Evolutionary conservation across 1,140 invertebrate genomes (phyloP).

Genomic region (Drosophila tristis): DNA sequence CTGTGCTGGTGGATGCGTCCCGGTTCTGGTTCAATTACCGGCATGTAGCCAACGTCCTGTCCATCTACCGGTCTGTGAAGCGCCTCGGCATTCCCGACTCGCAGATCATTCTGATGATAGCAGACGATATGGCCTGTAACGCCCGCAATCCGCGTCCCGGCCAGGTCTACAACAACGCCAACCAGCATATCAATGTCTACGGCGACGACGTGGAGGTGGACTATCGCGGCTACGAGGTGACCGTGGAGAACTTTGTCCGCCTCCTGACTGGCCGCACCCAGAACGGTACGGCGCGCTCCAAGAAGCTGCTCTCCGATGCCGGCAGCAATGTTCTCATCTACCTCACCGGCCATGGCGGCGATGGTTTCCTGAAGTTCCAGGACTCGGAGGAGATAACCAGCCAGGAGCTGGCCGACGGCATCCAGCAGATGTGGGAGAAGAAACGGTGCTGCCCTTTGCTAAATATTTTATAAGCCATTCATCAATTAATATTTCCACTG

Average conservation of each 20-base stretch:
- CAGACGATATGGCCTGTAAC: slow-evolving; percentile 99
- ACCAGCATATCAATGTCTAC: slow-evolving; percentile 99
- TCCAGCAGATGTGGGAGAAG: slow-evolving; percentile 99
- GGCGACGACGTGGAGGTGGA: slow-evolving; percentile 99
- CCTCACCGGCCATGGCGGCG: slow-evolving; percentile 98
- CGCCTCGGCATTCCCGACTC: slow-evolving; percentile 98
- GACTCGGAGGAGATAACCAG: slow-evolving; percentile 99
- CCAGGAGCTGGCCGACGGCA: slow-evolving; percentile 98
- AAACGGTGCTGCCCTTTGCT: slow-evolving; percentile 87
- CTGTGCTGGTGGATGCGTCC: slow-evolving; percentile 98
- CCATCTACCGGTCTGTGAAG: slow-evolving; percentile 99
- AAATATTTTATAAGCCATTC: background rate
- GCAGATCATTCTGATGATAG: slow-evolving; percentile 99
- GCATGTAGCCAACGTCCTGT: slow-evolving; percentile 99
- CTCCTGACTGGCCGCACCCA: slow-evolving; percentile 96
- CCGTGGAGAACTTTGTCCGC: slow-evolving; percentile 99
- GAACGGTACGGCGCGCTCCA: slow-evolving; percentile 96
- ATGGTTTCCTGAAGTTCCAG: slow-evolving; percentile 99
- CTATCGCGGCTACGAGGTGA: slow-evolving; percentile 98
- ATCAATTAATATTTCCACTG: slow-evolving; percentile 41
- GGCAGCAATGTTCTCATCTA: slow-evolving; percentile 99
- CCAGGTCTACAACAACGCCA: slow-evolving; percentile 98
- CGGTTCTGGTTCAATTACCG: slow-evolving; percentile 99
- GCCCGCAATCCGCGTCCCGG: slow-evolving; percentile 98
- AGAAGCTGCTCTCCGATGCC: slow-evolving; percentile 97